Evolutionary conservation across 2,113 vertebrate genomes (phyloP).

Genomic region (Isichthys henryi): DNA sequence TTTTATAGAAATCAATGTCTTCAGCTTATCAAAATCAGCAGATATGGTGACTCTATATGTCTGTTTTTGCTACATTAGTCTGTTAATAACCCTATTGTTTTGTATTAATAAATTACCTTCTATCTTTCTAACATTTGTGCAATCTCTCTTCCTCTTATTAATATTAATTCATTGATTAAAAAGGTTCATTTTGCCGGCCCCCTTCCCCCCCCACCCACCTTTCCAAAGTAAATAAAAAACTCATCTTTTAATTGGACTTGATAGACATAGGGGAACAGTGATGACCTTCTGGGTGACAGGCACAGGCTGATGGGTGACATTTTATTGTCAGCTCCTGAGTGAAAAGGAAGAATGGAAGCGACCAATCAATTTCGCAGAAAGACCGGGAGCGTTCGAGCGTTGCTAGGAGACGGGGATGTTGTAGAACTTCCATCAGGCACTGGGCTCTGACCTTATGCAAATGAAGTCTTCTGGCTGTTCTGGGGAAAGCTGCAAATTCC

Average conservation of each 20-base stretch:
- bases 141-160: slow-evolving; percentile 54
- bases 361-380: slow-evolving; percentile 85
- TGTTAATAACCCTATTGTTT: slow-evolving; percentile 66
- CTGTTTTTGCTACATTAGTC: slow-evolving; percentile 56
- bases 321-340: slow-evolving; percentile 89
- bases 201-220: slow-evolving; percentile 38
- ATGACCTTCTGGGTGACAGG: slow-evolving; percentile 84
- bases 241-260: slow-evolving; percentile 71
- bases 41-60: slow-evolving; percentile 50
- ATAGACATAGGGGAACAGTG: slow-evolving; percentile 49
- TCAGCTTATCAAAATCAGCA: neutral
- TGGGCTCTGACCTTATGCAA: slow-evolving; percentile 96
- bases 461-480: slow-evolving; percentile 83
- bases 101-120: slow-evolving; percentile 78
- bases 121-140: slow-evolving; percentile 66
- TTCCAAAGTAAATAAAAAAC: slow-evolving; percentile 56
- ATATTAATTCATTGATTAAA: slow-evolving; percentile 67
- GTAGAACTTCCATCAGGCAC: slow-evolving; percentile 92
- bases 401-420: slow-evolving; percentile 99
- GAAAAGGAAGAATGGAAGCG: slow-evolving; percentile 92
- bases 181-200: slow-evolving; percentile 36
- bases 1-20: slow-evolving; percentile 22
- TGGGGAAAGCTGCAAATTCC: slow-evolving; percentile 79
- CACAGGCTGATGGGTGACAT: slow-evolving; percentile 89
- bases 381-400: slow-evolving; percentile 86